Evolutionary conservation across 2,888 invertebrate genomes (phyloP), one percentile per base, ranked within the genome.

Genomic region (Linyphia triangularis): DNA sequence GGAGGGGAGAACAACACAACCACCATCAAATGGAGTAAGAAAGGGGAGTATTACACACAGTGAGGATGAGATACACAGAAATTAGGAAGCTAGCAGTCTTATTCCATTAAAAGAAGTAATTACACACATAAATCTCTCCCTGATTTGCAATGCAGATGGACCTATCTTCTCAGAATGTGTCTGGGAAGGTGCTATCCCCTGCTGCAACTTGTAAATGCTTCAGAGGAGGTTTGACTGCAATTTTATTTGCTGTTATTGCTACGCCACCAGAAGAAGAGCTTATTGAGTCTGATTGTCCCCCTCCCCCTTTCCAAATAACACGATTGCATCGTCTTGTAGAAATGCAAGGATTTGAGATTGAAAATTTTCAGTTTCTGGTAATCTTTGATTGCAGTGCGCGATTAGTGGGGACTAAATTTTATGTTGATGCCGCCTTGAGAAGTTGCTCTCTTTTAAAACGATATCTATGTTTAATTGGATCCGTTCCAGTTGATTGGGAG

Each of bases 91-190:
- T 57, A 73, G 73, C 86, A 73, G 86, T 81, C 86, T 86, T 81
- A 86, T 86, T 86, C 86, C 86, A 81, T 86, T 86, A 86, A 86
- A 86, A 86, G 86, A 86, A 86, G 86, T 86, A 86, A 86, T 86
- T 86, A 86, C 81, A 81, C 72, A 75, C 67, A 86, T 86, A 86
- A 86, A 86, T 86, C 86, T 81, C 73, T 26, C 69, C 78, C 86
- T 86, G 86, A 86, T 86, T 86, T 86, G 86, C 86, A 86, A 81
- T 86, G 73, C 86, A 81, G 86, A 86, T 86, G 65, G 72, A 28
- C 63, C 78, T 40, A 6, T 43, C 26, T 26, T 69, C 59, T 22
- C 28, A 43, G 19, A 22, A 72, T 51, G 72, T 28, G 61, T 77
- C 37, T 24, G 24, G 22, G 57, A n/a, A 6, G 10, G 13, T 57